Evolutionary conservation across 2,113 vertebrate species (phyloP).

Genomic region (Cynoglossus semilaevis): DNA sequence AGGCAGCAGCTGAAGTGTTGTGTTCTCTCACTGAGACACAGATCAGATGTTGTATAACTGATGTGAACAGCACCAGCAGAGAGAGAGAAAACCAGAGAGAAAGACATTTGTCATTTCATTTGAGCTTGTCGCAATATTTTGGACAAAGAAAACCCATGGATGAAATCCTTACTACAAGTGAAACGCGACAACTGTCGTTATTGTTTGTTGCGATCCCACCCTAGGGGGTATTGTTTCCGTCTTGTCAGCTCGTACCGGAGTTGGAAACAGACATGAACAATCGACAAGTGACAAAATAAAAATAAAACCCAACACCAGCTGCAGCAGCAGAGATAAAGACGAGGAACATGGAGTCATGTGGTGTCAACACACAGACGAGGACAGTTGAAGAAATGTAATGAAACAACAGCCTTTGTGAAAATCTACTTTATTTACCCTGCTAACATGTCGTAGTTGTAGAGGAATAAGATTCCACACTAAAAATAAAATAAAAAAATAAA

Average conservation of each 20-base stretch:
- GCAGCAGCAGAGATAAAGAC: constrained; percentile 1
- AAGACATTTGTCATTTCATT: not conserved
- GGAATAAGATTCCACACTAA: no score
- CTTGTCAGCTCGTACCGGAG: not conserved
- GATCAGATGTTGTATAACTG: not conserved
- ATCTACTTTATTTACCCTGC: no score
- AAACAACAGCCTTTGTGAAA: no score
- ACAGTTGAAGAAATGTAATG: no score
- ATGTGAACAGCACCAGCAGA: no score
- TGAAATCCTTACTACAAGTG: not conserved
- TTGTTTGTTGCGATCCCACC: not conserved
- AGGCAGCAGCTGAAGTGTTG: no score
- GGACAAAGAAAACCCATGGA: not conserved
- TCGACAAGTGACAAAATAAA: not conserved
- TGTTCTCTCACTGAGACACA: not conserved
- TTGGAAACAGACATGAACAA: not conserved
- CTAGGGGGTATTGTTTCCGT: not conserved
- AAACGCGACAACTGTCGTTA: not conserved
- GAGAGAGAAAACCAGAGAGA: not conserved
- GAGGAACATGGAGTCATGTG: constrained; percentile 5
- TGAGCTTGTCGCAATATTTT: not conserved
- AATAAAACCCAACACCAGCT: not conserved
- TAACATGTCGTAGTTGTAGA: no score
- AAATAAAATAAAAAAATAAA: no score
- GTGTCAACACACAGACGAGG: constrained; percentile 9